Evolutionary conservation across 2,113 vertebrate species (phyloP), one percentile per base, ranked within the genome.

Genomic region (Stigmatopora argus): DNA sequence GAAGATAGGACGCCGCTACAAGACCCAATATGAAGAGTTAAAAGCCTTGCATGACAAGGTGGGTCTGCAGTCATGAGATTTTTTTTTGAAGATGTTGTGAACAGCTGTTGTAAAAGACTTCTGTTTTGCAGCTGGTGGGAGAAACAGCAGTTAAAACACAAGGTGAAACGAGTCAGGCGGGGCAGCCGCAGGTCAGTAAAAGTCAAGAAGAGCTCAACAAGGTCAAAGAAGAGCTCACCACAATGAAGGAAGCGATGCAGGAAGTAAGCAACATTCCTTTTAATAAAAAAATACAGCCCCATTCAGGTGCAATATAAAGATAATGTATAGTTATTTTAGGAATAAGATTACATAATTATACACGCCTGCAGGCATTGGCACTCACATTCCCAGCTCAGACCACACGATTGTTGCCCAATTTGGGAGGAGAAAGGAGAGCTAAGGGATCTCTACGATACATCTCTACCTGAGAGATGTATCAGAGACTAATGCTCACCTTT

Each of bases 1-100:
- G 89, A 99, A 99, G 90, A 97, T 99, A 0, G 97, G 95, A 4
- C 93, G 96, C 6, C 89, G 95, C 23, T 99, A 99, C 83, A 99
- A 99, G 87, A 96, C 93, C 59, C 97, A 99, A 0, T 99, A 94
- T 61, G 97, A 99, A 78, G 97, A 98, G 81, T 92, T 99, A 48
- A 98, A 97, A 84, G 92, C 79, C 15, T 92, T 94, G 48, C 92
- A 99, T 21, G 95, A 98, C 79, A 96, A 96, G 94, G 97, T 95
- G 75, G 13, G 47, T 21, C 6, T 14, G 18, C 0, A 0, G 4
- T 11, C 48, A 7, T 66, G 21, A 3, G 18, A 41, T 57, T 23
- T 0, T 7, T 49, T 35, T 5, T 45, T 41, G 2, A 3, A 41
- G 4, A 46, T 23, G n/a, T 4, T 4, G 1, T 51, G 38, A 51